Evolutionary conservation across 2,113 vertebrate genomes (phyloP).

Genomic region (Malurus melanocephalus): DNA sequence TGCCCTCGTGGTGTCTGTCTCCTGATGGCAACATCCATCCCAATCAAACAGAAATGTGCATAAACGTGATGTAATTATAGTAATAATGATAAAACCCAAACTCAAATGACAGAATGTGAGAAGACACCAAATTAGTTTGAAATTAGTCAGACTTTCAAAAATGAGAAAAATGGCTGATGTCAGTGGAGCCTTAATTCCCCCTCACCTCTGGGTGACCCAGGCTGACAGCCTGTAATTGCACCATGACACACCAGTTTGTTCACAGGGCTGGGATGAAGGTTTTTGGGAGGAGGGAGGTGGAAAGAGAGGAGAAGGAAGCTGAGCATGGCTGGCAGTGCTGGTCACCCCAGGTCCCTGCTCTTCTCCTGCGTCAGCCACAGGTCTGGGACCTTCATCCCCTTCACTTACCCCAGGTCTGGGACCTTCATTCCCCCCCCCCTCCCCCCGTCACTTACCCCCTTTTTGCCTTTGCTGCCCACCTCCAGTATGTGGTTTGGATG

Average conservation of each 20-base stretch:
- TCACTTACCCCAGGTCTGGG: rapidly evolving
- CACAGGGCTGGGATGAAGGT: neutral
- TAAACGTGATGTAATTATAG: slow-evolving; percentile 6
- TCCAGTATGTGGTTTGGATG: rapidly evolving
- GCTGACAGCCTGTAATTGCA: neutral
- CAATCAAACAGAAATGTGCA: neutral
- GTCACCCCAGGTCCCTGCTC: neutral
- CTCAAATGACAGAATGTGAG: neutral
- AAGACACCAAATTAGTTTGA: neutral
- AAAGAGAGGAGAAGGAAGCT: neutral
- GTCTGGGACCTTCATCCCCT: neutral
- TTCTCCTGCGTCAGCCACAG: neutral
- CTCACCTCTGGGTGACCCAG: rapidly evolving
- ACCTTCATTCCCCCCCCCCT: neutral
- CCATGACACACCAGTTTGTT: neutral
- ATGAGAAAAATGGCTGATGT: slow-evolving; percentile 36
- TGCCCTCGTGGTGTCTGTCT: neutral
- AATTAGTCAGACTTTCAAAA: slow-evolving; percentile 42
- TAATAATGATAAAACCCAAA: neutral
- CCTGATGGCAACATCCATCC: neutral
- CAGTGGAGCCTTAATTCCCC: neutral
- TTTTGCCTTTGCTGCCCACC: neutral
- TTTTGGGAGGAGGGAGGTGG: neutral
- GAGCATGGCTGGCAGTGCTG: rapidly evolving
- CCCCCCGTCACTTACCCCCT: neutral